Base-by-base conservation (phyloP, 2,888 invertebrate species). In the Drosophila testacea region DNA sequence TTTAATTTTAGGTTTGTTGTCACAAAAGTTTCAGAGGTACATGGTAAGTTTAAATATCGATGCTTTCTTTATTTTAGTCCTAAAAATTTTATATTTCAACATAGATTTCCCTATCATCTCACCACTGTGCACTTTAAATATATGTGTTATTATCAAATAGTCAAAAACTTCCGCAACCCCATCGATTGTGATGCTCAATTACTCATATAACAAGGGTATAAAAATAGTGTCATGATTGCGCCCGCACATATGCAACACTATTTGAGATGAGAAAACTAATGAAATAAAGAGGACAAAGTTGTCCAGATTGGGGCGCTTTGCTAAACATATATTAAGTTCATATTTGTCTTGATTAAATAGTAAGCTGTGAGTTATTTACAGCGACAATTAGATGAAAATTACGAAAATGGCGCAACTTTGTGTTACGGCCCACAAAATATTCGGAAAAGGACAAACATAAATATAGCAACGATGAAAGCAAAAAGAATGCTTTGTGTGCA, bases 321-420 rank as follows among this genome's bases (percentile, higher is more conserved):
- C 7, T 52, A 30, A 41, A 55, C 52, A 60, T 22, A 22, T 22
- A 22, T 22, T 65, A 65, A 51, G 27, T 38, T 16, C 36, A 47
- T 30, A 27, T 10, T 36, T 39, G 42, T 30, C 16, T 62, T 41
- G 13, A 63, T 38, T 56, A n/a, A 22, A n/a, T 13, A 32, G 9
- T 34, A 9, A 38, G 6, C 22, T 13, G 13, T 42, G 13, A 56
- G 59, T 56, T 63, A 71, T 60, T 67, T 22, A 57, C 34, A 10
- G 44, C 44, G 28, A 50, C 44, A 75, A 63, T 75, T 68, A 61
- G 38, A 47, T 41, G 44, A 7, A 22, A 50, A 46, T 38, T 55
- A 36, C 16, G 55, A 55, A 39, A 66, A 34, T 70, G 28, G 2
- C 13, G 13, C 44, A 65, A 54, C 36, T 48, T 59, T 62, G 56